phyloP scores from a whole-genome alignment of 2,797 vertebrate species.

The Melanotaenia trifasciata region DNA sequence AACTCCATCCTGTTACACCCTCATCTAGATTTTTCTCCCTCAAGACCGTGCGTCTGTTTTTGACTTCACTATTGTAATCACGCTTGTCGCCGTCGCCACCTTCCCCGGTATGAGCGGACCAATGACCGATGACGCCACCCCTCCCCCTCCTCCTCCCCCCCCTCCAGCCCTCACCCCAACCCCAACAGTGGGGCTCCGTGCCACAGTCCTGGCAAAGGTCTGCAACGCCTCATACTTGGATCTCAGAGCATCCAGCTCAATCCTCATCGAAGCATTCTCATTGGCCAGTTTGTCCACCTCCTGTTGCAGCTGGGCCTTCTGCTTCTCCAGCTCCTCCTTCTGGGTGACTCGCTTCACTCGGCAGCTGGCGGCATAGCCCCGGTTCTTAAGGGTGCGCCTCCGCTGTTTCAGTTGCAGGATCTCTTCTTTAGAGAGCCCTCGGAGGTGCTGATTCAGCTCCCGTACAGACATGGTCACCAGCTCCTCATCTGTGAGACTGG shows the following conservation, averaged over 20 bases:
- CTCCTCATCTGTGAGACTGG: slow-evolving; percentile 97
- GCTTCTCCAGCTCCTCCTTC: slow-evolving; percentile 98
- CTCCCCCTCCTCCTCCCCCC: slow-evolving; percentile 86
- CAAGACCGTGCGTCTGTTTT: slow-evolving; percentile 97
- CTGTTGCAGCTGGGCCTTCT: slow-evolving; percentile 96
- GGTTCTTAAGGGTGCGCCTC: slow-evolving; percentile 96
- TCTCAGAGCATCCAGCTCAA: slow-evolving; percentile 95
- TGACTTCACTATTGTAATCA: slow-evolving; percentile 99
- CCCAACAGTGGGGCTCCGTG: slow-evolving; percentile 89
- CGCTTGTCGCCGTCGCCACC: slow-evolving; percentile 92
- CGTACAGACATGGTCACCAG: slow-evolving; percentile 99
- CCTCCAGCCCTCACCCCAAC: slow-evolving; percentile 89
- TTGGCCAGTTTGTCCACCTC: slow-evolving; percentile 98
- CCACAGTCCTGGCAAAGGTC: slow-evolving; percentile 97
- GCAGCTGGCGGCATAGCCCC: slow-evolving; percentile 97
- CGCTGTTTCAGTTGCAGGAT: slow-evolving; percentile 98
- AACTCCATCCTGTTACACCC: slow-evolving; percentile 60
- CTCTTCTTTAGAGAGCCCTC: slow-evolving; percentile 96
- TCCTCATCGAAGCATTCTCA: slow-evolving; percentile 95
- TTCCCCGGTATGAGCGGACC: slow-evolving; percentile 95
- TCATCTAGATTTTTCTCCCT: slow-evolving; percentile 69
- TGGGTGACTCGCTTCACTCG: slow-evolving; percentile 96
- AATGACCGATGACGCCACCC: slow-evolving; percentile 88
- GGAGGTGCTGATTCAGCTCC: slow-evolving; percentile 97
- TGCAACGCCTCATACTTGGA: slow-evolving; percentile 98